Percentiles rank a stretch among this genome's conserved stretches.
These are phyloP conservation scores for Anguilla rostrata DNA, from an alignment of 2,113 vertebrate genomes.

Conservation along the genomic window DNA sequence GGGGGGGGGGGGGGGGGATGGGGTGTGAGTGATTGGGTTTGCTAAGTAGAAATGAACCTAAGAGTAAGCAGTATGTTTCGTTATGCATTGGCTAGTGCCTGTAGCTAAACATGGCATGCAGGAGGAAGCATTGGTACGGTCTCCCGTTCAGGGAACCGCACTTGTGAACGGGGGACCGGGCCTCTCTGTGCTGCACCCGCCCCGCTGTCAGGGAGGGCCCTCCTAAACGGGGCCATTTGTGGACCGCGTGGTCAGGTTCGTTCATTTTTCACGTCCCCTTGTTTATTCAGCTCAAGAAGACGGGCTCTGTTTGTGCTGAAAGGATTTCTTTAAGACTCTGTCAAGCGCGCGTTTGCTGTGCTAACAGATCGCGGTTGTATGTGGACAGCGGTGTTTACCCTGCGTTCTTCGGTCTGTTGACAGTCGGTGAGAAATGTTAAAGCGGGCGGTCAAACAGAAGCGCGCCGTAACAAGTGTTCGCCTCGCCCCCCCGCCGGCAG, in stretches of 20 bases:
- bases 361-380: constrained; percentile 66
- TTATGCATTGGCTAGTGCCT: not conserved
- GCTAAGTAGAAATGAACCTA: not conserved
- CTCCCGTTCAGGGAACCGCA: not conserved
- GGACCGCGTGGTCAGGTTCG: not conserved
- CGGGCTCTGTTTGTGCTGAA: constrained; percentile 56
- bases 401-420: constrained; percentile 55
- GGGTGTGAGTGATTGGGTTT: not conserved
- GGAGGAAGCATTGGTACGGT: not conserved
- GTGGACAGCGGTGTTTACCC: constrained; percentile 60
- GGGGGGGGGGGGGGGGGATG: too few relatives aligned
- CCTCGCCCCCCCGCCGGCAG: not conserved
- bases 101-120: not conserved
- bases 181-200: not conserved
- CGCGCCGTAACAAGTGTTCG: constrained; percentile 34
- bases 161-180: not conserved
- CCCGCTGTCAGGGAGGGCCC: too few relatives aligned
- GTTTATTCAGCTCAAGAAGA: constrained; percentile 37
- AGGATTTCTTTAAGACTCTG: constrained; percentile 54
- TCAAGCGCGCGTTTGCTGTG: constrained; percentile 61
- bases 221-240: constrained; percentile 14
- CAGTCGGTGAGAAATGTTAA: constrained; percentile 57
- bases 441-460: constrained; percentile 45
- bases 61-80: not conserved
- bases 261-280: constrained; percentile 25